phyloP scores from a whole-genome alignment of 2,797 vertebrate species.

The Centroberyx gerrardi region DNA sequence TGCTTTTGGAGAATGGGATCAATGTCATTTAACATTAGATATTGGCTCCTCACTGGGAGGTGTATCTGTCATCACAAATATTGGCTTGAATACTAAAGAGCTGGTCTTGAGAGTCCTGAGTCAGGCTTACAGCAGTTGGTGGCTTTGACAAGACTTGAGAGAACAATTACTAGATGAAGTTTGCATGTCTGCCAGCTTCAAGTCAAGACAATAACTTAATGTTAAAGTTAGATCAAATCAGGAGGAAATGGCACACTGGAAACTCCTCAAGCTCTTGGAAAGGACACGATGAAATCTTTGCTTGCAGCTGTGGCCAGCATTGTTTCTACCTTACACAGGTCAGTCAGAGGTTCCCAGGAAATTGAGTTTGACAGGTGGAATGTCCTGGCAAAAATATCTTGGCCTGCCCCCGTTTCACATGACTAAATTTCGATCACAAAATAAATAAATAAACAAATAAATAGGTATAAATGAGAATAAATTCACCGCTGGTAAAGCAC shows the following conservation, averaged over 20 bases:
- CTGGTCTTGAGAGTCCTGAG: slow-evolving; percentile 1
- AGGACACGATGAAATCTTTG: slow-evolving; percentile 36
- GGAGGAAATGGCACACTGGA: slow-evolving; percentile 6
- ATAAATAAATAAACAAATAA: slow-evolving; percentile 75
- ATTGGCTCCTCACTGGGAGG: slow-evolving; percentile 34
- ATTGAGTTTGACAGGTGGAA: slow-evolving; percentile 85
- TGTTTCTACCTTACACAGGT: slow-evolving; percentile 70
- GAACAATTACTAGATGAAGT: neutral
- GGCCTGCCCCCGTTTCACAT: slow-evolving; percentile 45
- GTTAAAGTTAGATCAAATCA: neutral
- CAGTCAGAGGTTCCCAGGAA: slow-evolving; percentile 80
- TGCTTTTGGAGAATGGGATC: slow-evolving; percentile 24
- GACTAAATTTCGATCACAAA: slow-evolving; percentile 54
- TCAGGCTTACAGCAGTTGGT: neutral
- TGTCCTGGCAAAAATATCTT: slow-evolving; percentile 66
- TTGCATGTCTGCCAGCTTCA: neutral
- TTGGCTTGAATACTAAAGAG: slow-evolving; percentile 34
- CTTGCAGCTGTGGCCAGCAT: slow-evolving; percentile 51
- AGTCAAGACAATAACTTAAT: neutral
- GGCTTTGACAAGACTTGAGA: neutral
- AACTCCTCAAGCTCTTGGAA: slow-evolving; percentile 17
- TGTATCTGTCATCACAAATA: slow-evolving; percentile 52
- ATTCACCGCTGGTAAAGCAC: slow-evolving; percentile 13
- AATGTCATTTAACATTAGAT: slow-evolving; percentile 34
- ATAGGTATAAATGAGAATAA: slow-evolving; percentile 26